A percentile compares a stretch with the other conserved stretches of the same genome.
These are phyloP conservation scores for Arizona elegans DNA, from an alignment of 2,113 vertebrate species.

Conservation along the genomic window DNA sequence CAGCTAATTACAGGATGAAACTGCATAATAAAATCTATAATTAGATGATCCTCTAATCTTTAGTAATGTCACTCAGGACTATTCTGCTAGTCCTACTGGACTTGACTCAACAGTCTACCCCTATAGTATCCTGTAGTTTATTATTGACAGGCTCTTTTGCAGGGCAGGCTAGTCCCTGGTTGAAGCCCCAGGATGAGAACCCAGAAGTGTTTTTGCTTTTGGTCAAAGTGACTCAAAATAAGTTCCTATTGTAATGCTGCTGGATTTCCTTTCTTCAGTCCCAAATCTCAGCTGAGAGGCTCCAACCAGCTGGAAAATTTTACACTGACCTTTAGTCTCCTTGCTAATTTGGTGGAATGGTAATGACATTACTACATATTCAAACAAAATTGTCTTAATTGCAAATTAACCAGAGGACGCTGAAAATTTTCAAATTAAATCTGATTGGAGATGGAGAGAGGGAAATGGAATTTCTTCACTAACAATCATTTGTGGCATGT, in stretches of 20 bases:
- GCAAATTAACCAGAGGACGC: constrained; percentile 90
- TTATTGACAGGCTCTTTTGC: constrained; percentile 70
- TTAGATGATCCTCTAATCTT: constrained; percentile 97
- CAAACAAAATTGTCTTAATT: constrained; percentile 99
- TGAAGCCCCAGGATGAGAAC: constrained; percentile 53
- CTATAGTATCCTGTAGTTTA: constrained; percentile 62
- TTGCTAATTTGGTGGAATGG: constrained; percentile 94
- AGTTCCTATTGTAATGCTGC: constrained; percentile 72
- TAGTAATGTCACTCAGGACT: constrained; percentile 84
- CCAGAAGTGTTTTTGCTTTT: constrained; percentile 30
- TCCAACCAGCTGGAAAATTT: constrained; percentile 94
- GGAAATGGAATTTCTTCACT: constrained; percentile 87
- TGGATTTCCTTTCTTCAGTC: constrained; percentile 66
- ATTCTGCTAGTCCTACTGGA: constrained; percentile 74
- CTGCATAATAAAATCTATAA: constrained; percentile 99
- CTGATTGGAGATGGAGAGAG: constrained; percentile 84
- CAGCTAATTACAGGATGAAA: constrained; percentile 98
- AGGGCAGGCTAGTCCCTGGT: constrained; percentile 59
- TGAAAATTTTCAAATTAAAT: constrained; percentile 90
- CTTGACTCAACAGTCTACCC: constrained; percentile 66
- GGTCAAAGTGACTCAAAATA: constrained; percentile 67
- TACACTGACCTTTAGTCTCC: constrained; percentile 93
- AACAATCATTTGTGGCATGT: constrained; percentile 89
- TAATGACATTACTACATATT: constrained; percentile 99
- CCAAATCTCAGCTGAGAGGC: constrained; percentile 92